phyloP scores from a whole-genome alignment of 1,140 invertebrate genomes.

The Reticulitermes speratus region DNA sequence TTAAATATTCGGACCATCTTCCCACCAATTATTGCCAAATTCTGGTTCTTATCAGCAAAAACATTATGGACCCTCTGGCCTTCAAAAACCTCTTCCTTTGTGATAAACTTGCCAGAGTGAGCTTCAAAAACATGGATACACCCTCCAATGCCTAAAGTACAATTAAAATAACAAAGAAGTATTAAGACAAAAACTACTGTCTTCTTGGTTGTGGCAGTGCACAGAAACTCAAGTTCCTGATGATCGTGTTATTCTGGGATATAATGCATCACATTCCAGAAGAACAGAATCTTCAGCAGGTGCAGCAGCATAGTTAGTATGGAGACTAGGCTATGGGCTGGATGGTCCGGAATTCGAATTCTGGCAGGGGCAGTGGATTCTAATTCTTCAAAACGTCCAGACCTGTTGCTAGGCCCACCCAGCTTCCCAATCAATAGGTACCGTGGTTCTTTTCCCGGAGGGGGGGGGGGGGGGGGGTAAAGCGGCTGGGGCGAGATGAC shows the following conservation, averaged over 20 bases:
- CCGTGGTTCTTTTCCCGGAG: too few relatives aligned
- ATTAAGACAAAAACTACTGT: neutral
- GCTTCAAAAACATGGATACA: slow-evolving; percentile 45
- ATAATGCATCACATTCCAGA: neutral
- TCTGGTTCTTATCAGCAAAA: slow-evolving; percentile 40
- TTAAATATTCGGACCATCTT: slow-evolving; percentile 45
- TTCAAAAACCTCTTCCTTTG: slow-evolving; percentile 46
- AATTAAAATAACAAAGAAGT: slow-evolving; percentile 33
- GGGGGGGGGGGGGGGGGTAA: too few relatives aligned
- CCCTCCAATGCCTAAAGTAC: slow-evolving; percentile 50
- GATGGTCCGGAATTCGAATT: neutral
- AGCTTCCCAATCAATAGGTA: too few relatives aligned
- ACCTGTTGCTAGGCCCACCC: too few relatives aligned
- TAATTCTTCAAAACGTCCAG: too few relatives aligned
- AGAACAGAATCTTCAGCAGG: neutral
- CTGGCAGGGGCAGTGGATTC: too few relatives aligned
- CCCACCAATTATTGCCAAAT: slow-evolving; percentile 51
- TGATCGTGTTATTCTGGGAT: neutral
- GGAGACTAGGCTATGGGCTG: neutral
- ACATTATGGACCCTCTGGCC: slow-evolving; percentile 54
- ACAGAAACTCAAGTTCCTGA: neutral
- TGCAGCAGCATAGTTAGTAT: too few relatives aligned
- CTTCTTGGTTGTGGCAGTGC: neutral
- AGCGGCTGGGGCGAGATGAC: too few relatives aligned
- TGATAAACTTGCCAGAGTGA: slow-evolving; percentile 40